A percentile compares a stretch with the other conserved stretches of the same genome.
Evolutionary conservation across 2,797 vertebrate genomes (phyloP).

Genomic region (Hypotaenidia philippensis): DNA sequence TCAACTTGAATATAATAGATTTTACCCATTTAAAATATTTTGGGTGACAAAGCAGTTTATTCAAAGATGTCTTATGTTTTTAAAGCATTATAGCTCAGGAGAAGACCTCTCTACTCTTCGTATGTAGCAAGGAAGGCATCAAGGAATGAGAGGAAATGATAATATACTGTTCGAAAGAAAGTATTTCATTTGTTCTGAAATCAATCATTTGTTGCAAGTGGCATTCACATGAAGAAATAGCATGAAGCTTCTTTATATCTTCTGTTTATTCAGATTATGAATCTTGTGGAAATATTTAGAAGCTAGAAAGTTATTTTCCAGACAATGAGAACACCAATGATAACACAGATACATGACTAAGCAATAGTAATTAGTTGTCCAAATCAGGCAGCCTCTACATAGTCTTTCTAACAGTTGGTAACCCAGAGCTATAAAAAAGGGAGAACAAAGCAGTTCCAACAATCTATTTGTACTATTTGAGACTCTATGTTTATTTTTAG

Average conservation of each 20-base stretch:
- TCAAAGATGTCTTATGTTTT: slow-evolving; percentile 43
- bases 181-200: slow-evolving; percentile 60
- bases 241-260: slow-evolving; percentile 45
- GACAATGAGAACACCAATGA: neutral
- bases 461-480: neutral
- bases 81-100: slow-evolving; percentile 42
- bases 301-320: neutral
- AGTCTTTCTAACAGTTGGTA: neutral
- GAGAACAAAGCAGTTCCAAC: neutral
- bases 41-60: slow-evolving; percentile 65
- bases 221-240: slow-evolving; percentile 63
- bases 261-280: slow-evolving; percentile 32
- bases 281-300: slow-evolving; percentile 47
- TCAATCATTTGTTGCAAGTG: slow-evolving; percentile 63
- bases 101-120: slow-evolving; percentile 11
- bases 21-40: slow-evolving; percentile 66
- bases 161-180: slow-evolving; percentile 3
- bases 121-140: slow-evolving; percentile 25
- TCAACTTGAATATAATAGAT: slow-evolving; percentile 54
- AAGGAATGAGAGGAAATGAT: slow-evolving; percentile 70
- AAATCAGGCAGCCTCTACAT: neutral
- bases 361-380: neutral
- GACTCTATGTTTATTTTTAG: neutral
- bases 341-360: neutral
- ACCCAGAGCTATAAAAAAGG: neutral